These are phyloP conservation scores for Argyresthia albistria DNA, from an alignment of 2,888 invertebrate genomes.

Conservation along the genomic window DNA sequence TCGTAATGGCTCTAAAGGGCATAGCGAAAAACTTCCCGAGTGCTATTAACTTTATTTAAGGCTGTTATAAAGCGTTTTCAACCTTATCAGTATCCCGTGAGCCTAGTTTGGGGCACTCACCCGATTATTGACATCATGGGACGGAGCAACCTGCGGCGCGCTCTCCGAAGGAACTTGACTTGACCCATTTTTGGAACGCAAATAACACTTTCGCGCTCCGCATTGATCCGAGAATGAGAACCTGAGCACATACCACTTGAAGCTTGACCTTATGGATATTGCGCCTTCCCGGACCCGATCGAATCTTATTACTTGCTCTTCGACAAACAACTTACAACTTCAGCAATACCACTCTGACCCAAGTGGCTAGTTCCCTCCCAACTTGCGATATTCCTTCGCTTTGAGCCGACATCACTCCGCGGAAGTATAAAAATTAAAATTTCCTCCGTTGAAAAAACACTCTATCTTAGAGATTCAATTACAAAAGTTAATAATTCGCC, in stretches of 20 bases:
- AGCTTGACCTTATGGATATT: neutral
- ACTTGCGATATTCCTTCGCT: too few relatives aligned
- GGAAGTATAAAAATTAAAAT: too few relatives aligned
- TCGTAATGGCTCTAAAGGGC: conserved; percentile 60
- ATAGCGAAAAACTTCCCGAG: conserved; percentile 59
- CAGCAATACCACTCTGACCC: too few relatives aligned
- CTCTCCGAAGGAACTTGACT: neutral
- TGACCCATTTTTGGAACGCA: too few relatives aligned
- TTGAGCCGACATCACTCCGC: too few relatives aligned
- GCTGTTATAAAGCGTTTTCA: conserved; percentile 64
- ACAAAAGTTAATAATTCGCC: neutral
- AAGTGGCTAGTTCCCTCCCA: too few relatives aligned
- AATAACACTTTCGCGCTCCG: too few relatives aligned
- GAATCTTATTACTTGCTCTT: neutral
- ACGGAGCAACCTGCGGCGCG: conserved; percentile 5
- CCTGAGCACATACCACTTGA: too few relatives aligned
- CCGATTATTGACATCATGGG: conserved; percentile 45
- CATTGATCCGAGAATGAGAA: too few relatives aligned
- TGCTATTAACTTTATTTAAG: conserved; percentile 69
- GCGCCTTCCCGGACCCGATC: neutral
- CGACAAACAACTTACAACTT: too few relatives aligned
- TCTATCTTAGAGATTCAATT: neutral
- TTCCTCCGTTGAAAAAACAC: too few relatives aligned
- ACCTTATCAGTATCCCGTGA: conserved; percentile 56
- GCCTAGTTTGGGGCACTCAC: conserved; percentile 43